Evolutionary conservation across 2,888 invertebrate genomes (phyloP).

Genomic region (Eristalis arbustorum): DNA sequence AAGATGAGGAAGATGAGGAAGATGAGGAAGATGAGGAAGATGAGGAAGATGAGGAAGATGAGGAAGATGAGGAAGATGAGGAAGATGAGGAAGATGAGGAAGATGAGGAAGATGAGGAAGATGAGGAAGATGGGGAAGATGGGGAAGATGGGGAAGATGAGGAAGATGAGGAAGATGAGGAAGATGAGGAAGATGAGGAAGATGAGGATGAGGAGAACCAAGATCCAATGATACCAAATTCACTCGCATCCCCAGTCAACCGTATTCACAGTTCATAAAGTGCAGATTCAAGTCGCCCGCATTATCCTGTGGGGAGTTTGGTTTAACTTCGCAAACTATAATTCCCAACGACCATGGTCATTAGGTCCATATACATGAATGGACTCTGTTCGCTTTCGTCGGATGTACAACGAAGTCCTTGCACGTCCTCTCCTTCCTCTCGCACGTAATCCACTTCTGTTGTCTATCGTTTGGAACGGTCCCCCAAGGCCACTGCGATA

Average conservation of each 20-base stretch:
- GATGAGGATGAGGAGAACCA: no score
- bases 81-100: no score
- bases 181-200: no score
- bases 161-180: no score
- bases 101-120: no score
- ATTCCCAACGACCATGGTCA: conserved; percentile 32
- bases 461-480: conserved; percentile 40
- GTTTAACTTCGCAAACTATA: conserved; percentile 19
- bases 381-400: not conserved
- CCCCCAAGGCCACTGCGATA: conserved; percentile 1
- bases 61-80: no score
- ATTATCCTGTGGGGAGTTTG: conserved; percentile 51
- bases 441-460: conserved; percentile 23
- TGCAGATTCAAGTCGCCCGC: conserved; percentile 29
- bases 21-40: no score
- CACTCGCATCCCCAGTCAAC: not conserved
- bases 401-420: conserved; percentile 18
- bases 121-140: no score
- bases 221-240: no score
- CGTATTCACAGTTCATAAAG: conserved; percentile 29
- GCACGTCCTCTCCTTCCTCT: not conserved
- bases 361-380: conserved; percentile 27
- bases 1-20: no score
- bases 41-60: no score
- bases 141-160: no score